These are phyloP conservation scores for Pelvicachromis taeniatus DNA, from an alignment of 2,113 vertebrate species.

Conservation along the genomic window DNA sequence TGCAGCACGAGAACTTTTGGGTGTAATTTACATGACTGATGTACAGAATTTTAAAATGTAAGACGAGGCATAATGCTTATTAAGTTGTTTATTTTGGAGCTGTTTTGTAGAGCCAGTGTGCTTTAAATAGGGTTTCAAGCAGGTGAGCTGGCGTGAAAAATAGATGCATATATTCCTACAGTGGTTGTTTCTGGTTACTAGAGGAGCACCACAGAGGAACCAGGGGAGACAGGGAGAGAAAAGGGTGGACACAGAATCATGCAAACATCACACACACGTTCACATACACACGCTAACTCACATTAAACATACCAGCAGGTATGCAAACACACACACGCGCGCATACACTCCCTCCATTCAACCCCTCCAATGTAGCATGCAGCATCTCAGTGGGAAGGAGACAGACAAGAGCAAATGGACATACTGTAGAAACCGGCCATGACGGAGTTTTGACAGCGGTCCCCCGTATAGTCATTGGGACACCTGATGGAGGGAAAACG, in stretches of 20 bases:
- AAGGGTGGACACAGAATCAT: conserved; percentile 45
- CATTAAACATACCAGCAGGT: neutral
- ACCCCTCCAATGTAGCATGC: conserved; percentile 58
- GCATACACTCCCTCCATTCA: conserved; percentile 6
- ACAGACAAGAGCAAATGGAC: conserved; percentile 84
- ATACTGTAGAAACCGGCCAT: conserved; percentile 99
- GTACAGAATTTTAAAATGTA: neutral
- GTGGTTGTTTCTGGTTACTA: conserved; percentile 15
- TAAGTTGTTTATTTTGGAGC: neutral
- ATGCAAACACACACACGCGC: neutral
- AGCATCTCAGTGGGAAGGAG: conserved; percentile 58
- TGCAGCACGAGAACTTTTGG: neutral
- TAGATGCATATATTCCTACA: neutral
- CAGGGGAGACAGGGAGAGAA: conserved; percentile 39
- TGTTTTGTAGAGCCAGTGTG: neutral
- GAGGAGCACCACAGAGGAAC: conserved; percentile 45
- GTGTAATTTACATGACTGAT: neutral
- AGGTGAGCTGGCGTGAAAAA: neutral
- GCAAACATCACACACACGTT: conserved; percentile 26
- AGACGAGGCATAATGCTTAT: neutral
- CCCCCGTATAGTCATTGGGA: conserved; percentile 99
- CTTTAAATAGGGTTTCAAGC: neutral
- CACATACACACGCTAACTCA: conserved; percentile 38
- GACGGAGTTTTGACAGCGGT: conserved; percentile 99
- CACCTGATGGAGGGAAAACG: conserved; percentile 90